phyloP scores from a whole-genome alignment of 2,797 vertebrate genomes.

The Megalops cyprinoides region DNA sequence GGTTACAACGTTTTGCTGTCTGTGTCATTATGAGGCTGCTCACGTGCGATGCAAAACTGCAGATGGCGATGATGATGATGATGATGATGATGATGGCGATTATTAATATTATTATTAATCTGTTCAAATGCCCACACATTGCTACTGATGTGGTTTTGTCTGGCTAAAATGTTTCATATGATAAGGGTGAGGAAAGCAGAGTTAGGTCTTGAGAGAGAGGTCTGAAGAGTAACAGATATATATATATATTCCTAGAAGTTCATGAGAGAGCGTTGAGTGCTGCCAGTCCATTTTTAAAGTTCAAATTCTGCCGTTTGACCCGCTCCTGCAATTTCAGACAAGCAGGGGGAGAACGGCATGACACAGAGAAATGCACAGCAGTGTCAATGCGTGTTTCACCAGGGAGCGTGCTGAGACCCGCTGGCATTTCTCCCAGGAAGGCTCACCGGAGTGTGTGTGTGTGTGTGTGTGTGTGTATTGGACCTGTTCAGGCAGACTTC shows the following conservation, averaged over 20 bases:
- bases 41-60: too few relatives aligned
- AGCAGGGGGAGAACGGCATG: not conserved
- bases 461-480: too few relatives aligned
- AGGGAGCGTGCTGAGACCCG: not conserved
- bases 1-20: too few relatives aligned
- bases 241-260: not conserved
- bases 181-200: not conserved
- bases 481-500: not conserved
- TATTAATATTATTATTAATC: too few relatives aligned
- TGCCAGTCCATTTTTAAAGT: not conserved
- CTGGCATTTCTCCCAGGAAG: not conserved
- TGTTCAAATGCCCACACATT: too few relatives aligned
- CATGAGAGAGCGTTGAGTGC: not conserved
- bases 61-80: too few relatives aligned
- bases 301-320: not conserved
- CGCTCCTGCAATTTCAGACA: not conserved
- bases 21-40: too few relatives aligned
- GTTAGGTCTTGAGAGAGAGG: not conserved
- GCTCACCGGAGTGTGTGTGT: too few relatives aligned
- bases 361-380: not conserved
- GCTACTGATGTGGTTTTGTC: too few relatives aligned
- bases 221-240: not conserved
- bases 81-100: too few relatives aligned
- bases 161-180: too few relatives aligned
- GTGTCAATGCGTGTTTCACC: not conserved